phyloP scores from a whole-genome alignment of 2,797 vertebrate species.

The Thunnus albacares region DNA sequence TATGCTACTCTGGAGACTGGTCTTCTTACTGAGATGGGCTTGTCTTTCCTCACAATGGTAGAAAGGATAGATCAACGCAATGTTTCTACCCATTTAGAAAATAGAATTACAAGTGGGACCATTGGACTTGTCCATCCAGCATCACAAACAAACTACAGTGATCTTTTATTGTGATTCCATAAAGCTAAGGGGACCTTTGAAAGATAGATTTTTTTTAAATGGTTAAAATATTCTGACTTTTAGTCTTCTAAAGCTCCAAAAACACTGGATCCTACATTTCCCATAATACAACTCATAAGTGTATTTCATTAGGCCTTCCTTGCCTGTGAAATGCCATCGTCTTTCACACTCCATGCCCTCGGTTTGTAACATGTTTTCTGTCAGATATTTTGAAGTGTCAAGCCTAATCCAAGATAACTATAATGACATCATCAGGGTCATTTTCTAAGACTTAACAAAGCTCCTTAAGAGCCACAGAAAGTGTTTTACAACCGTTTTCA shows the following conservation, averaged over 20 bases:
- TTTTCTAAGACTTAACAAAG: neutral
- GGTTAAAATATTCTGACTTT: neutral
- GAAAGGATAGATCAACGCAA: neutral
- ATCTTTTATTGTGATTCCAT: neutral
- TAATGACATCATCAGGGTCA: neutral
- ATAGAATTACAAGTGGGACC: slow-evolving; percentile 29
- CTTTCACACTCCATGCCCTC: neutral
- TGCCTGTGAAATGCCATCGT: neutral
- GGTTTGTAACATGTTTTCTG: slow-evolving; percentile 7
- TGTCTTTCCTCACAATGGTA: neutral
- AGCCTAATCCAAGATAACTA: neutral
- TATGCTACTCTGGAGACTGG: neutral
- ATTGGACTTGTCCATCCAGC: slow-evolving; percentile 15
- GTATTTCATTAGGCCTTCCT: neutral
- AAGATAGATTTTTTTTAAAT: neutral
- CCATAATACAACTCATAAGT: too few species aligned
- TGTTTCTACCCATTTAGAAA: slow-evolving; percentile 29
- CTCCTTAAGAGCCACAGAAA: neutral
- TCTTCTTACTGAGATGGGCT: neutral
- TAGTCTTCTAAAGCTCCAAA: neutral
- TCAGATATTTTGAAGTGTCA: neutral
- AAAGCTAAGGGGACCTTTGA: neutral
- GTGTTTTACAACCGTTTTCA: neutral
- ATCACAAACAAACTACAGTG: slow-evolving; percentile 1
- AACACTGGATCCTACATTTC: neutral